Percentiles rank a stretch among this genome's conserved stretches.
These are phyloP conservation scores for Puntigrus tetrazona DNA, from an alignment of 2,113 vertebrate species.

Conservation along the genomic window DNA sequence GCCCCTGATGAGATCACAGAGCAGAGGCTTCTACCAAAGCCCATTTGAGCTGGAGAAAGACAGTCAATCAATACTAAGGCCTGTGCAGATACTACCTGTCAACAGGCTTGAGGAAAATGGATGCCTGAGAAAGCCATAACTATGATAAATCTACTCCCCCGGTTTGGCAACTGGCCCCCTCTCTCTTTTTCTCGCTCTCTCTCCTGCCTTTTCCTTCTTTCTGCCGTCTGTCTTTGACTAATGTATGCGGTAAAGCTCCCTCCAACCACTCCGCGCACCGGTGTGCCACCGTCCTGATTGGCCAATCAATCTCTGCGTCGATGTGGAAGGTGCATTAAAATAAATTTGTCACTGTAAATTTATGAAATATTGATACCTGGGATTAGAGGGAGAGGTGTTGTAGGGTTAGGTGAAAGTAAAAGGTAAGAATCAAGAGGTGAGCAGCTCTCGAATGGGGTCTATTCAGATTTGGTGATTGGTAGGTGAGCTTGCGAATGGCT, in stretches of 20 bases:
- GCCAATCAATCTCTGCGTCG: constrained; percentile 90
- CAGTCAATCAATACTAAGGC: constrained; percentile 83
- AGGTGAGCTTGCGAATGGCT: neutral
- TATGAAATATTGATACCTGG: constrained; percentile 92
- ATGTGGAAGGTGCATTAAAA: constrained; percentile 79
- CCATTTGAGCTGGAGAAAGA: constrained; percentile 68
- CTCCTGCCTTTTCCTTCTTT: constrained; percentile 46
- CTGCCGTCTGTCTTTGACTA: constrained; percentile 86
- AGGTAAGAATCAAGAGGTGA: constrained; percentile 50
- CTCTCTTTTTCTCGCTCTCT: constrained; percentile 52
- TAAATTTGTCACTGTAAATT: constrained; percentile 77
- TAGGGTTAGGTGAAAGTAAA: constrained; percentile 77
- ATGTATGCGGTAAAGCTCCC: constrained; percentile 98
- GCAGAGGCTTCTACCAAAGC: constrained; percentile 51
- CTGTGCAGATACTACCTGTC: constrained; percentile 85
- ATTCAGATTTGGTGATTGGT: neutral
- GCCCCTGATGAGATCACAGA: constrained; percentile 56
- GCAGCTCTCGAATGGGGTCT: neutral
- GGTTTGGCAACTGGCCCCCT: constrained; percentile 61
- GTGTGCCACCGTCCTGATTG: constrained; percentile 87
- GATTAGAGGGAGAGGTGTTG: constrained; percentile 78
- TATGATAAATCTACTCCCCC: constrained; percentile 92
- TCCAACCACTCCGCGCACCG: constrained; percentile 90
- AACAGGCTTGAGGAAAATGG: constrained; percentile 88
- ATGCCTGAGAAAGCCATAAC: constrained; percentile 95